phyloP scores from a whole-genome alignment of 2,888 invertebrate species.

The Ditylenchus weischeri region DNA sequence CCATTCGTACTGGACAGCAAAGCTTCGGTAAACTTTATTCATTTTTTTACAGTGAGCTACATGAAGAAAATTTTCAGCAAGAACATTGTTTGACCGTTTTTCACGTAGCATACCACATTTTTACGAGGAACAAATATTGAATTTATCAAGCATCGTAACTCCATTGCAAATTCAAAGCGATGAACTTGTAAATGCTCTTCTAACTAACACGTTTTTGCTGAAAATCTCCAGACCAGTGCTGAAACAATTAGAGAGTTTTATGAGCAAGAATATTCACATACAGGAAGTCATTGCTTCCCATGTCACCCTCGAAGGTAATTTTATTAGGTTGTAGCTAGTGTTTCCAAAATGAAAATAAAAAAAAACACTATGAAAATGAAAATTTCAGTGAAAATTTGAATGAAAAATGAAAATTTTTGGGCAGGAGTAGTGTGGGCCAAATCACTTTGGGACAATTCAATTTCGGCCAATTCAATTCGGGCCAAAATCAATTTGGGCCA shows the following conservation, averaged over 20 bases:
- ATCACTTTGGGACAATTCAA: no score
- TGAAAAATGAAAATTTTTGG: no score
- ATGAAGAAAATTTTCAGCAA: neutral
- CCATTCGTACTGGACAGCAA: constrained; percentile 1
- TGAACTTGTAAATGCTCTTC: constrained; percentile 3
- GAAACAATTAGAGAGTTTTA: constrained; percentile 2
- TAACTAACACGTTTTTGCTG: neutral
- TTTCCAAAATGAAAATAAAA: no score
- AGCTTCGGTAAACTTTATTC: neutral
- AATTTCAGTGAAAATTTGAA: no score
- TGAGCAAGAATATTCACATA: neutral
- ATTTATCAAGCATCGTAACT: neutral
- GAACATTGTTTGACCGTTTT: neutral
- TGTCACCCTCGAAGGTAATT: neutral
- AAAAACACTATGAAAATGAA: no score
- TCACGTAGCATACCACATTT: neutral
- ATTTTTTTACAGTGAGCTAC: no score
- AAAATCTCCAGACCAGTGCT: constrained; percentile 3
- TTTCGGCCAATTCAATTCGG: no score
- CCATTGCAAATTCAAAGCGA: constrained; percentile 3
- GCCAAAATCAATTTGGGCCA: no score
- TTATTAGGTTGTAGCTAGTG: neutral
- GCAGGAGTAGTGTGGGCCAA: no score
- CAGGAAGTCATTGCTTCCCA: neutral
- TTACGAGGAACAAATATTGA: constrained; percentile 7